A percentile compares a stretch with the other conserved stretches of the same genome.
Evolutionary conservation across 2,888 invertebrate species (phyloP).

Genomic region (Dysmachus trigonus): DNA sequence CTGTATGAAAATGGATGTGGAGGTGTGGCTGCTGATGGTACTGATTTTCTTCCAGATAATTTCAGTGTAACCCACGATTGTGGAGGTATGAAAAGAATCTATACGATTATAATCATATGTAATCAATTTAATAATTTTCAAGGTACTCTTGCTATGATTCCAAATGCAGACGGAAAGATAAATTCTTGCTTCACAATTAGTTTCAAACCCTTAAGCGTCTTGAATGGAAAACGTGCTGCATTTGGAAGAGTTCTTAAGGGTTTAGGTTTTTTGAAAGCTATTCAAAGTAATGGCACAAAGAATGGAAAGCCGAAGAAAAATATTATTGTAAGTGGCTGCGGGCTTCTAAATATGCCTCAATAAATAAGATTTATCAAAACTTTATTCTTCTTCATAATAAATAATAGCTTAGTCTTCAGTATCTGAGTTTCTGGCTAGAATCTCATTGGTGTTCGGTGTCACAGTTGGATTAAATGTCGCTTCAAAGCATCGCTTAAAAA

Average conservation of each 20-base stretch:
- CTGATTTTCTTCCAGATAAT: slow-evolving; percentile 45
- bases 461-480: slow-evolving; percentile 71
- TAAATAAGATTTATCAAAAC: slow-evolving; percentile 9
- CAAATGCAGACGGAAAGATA: slow-evolving; percentile 46
- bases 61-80: slow-evolving; percentile 39
- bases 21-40: slow-evolving; percentile 16
- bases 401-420: slow-evolving; percentile 56
- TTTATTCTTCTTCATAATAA: neutral
- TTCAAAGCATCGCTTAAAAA: slow-evolving; percentile 80
- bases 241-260: slow-evolving; percentile 58
- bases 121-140: neutral
- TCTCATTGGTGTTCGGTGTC: slow-evolving; percentile 66
- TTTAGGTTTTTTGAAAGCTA: slow-evolving; percentile 52
- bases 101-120: neutral
- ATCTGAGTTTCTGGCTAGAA: slow-evolving; percentile 79
- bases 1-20: slow-evolving; percentile 20
- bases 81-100: slow-evolving; percentile 15
- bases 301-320: slow-evolving; percentile 55
- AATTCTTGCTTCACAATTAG: slow-evolving; percentile 57
- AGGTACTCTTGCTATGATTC: slow-evolving; percentile 51
- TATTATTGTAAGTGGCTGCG: slow-evolving; percentile 56
- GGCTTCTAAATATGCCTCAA: slow-evolving; percentile 51
- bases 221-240: slow-evolving; percentile 55
- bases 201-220: slow-evolving; percentile 56
- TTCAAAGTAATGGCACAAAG: slow-evolving; percentile 57